Conservation (phyloP, 2,888 invertebrate genomes). For the Siphlonurus alternatus region DNA sequence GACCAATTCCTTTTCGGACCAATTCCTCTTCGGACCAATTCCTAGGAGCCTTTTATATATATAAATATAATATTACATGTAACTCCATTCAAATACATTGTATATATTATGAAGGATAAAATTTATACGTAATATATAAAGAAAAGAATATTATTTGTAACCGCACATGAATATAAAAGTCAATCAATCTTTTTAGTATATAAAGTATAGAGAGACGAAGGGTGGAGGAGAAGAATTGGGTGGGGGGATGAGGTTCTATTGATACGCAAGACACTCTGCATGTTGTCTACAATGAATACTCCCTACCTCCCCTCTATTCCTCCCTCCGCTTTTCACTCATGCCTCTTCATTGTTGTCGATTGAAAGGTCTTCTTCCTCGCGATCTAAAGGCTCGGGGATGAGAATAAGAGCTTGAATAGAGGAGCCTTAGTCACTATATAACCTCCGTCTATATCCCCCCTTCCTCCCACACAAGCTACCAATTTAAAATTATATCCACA, state of each 20-base stretch:
- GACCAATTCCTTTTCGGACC: too few relatives aligned
- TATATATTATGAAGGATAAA: too few relatives aligned
- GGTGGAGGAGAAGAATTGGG: not conserved
- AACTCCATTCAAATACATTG: too few relatives aligned
- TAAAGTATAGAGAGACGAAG: not conserved
- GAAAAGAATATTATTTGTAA: not conserved
- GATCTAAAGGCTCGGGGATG: not conserved
- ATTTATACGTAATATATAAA: not conserved
- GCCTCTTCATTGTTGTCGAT: not conserved
- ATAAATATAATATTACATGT: too few relatives aligned
- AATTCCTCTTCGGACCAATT: too few relatives aligned
- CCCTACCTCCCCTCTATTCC: not conserved
- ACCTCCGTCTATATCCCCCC: not conserved
- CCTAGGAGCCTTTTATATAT: too few relatives aligned
- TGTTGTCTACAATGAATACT: not conserved
- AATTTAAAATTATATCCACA: not conserved
- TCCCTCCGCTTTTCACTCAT: not conserved
- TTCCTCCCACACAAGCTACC: not conserved
- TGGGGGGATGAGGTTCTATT: not conserved
- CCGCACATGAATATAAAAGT: not conserved
- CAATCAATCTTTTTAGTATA: constrained; percentile 1
- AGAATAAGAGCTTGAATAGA: not conserved
- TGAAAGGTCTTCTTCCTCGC: not conserved
- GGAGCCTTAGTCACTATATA: not conserved
- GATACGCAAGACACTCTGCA: not conserved